Conservation (phyloP, 2,888 invertebrate species). For the Xanthorhoe spadicearia region DNA sequence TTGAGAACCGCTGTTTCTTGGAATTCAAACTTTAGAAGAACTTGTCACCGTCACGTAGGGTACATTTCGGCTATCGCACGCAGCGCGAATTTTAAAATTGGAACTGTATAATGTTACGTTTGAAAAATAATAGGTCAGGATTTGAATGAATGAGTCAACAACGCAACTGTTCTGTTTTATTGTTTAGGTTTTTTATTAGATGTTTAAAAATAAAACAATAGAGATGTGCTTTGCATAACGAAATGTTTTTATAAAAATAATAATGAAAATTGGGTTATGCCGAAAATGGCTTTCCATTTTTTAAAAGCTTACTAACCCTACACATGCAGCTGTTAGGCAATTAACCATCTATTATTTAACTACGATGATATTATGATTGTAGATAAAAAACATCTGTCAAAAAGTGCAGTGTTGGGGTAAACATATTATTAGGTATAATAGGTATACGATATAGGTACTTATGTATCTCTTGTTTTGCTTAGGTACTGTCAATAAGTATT, state of each 20-base stretch:
- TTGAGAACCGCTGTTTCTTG: slow-evolving; percentile 32
- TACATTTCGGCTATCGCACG: slow-evolving; percentile 47
- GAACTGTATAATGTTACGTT: slow-evolving; percentile 58
- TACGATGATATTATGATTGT: not conserved
- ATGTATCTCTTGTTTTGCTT: too few species aligned
- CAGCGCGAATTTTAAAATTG: slow-evolving; percentile 76
- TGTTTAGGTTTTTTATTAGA: slow-evolving; percentile 37
- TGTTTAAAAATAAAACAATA: slow-evolving; percentile 13
- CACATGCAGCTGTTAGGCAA: not conserved
- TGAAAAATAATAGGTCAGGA: slow-evolving; percentile 62
- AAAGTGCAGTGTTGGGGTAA: not conserved
- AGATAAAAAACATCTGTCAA: slow-evolving; percentile 15
- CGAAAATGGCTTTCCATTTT: not conserved
- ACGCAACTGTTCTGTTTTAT: slow-evolving; percentile 48
- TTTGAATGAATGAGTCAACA: slow-evolving; percentile 59
- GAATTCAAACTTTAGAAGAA: slow-evolving; percentile 50
- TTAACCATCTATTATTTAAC: not conserved
- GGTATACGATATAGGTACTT: not conserved
- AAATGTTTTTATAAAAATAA: not conserved
- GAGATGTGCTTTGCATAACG: slow-evolving; percentile 10
- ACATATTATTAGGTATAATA: too few species aligned
- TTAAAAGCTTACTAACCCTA: not conserved
- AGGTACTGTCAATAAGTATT: too few species aligned
- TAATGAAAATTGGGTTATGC: too few species aligned
- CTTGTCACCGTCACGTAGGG: slow-evolving; percentile 58